Evolutionary conservation across 1,140 invertebrate genomes (phyloP).

Genomic region (Forficula auricularia): DNA sequence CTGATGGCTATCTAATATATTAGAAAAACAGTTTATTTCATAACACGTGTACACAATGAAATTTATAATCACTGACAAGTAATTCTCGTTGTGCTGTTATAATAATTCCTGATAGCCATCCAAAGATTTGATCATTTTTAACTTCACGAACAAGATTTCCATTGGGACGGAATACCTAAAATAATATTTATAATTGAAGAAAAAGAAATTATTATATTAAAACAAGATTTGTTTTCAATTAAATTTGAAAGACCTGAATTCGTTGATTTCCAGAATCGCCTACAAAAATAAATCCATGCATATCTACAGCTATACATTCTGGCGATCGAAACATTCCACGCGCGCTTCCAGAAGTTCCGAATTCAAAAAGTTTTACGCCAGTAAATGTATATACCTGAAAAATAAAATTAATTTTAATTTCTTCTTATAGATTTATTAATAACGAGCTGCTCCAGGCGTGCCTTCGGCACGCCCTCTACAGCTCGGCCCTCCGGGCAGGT

Average conservation of each 20-base stretch:
- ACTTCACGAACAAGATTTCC: slow-evolving; percentile 35
- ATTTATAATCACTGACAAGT: slow-evolving; percentile 50
- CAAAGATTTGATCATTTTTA: slow-evolving; percentile 28
- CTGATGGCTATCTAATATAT: no score
- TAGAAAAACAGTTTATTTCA: slow-evolving; percentile 20
- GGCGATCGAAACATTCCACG: slow-evolving; percentile 46
- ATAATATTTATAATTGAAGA: no score
- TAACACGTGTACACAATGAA: slow-evolving; percentile 49
- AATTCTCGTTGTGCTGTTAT: slow-evolving; percentile 44
- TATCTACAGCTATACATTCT: slow-evolving; percentile 48
- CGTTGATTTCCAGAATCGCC: slow-evolving; percentile 61
- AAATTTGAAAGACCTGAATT: slow-evolving; percentile 29
- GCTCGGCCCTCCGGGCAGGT: no score
- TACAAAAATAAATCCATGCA: slow-evolving; percentile 50
- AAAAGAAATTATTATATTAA: no score
- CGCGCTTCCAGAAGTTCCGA: slow-evolving; percentile 38
- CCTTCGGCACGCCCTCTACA: no score
- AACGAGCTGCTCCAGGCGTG: not conserved
- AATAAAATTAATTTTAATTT: no score
- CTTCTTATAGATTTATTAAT: no score
- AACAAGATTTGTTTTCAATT: no score
- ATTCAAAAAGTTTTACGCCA: slow-evolving; percentile 30
- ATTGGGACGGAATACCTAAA: slow-evolving; percentile 39
- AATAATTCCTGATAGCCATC: slow-evolving; percentile 49
- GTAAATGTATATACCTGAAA: slow-evolving; percentile 30